Conservation (phyloP, 2,797 vertebrate genomes). For the Amblyraja radiata region DNA sequence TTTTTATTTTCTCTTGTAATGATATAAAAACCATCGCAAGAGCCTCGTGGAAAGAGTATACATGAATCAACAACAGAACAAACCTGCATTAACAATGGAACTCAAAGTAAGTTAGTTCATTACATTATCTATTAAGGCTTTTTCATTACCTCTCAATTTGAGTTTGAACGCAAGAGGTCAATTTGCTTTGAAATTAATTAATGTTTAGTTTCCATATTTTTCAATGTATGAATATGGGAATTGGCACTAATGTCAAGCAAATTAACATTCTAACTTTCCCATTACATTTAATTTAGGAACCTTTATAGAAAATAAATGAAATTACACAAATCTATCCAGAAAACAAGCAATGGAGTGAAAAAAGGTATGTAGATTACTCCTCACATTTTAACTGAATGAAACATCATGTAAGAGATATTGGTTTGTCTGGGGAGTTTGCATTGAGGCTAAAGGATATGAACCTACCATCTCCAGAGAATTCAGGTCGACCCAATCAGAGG, state of each 20-base stretch:
- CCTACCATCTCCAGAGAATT: too few relatives aligned
- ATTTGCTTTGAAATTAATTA: slow-evolving; percentile 18
- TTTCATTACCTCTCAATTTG: neutral
- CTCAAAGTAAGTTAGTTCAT: neutral
- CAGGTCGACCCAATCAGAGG: too few relatives aligned
- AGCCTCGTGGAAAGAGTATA: neutral
- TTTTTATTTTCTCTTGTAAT: neutral
- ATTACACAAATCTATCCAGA: slow-evolving; percentile 2
- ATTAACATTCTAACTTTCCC: neutral
- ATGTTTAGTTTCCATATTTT: neutral
- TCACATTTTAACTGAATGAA: neutral
- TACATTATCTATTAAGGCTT: neutral
- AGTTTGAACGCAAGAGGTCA: neutral
- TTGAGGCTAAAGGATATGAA: neutral
- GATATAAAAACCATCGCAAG: neutral
- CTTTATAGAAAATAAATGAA: neutral
- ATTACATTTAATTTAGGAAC: neutral
- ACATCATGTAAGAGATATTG: neutral
- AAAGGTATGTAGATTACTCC: neutral
- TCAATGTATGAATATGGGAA: neutral
- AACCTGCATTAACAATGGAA: neutral
- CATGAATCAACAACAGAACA: neutral
- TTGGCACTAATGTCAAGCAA: neutral
- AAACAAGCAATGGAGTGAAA: neutral
- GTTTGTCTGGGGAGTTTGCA: neutral